Evolutionary conservation across 2,113 vertebrate species (phyloP).

Genomic region (Peromyscus californicus): DNA sequence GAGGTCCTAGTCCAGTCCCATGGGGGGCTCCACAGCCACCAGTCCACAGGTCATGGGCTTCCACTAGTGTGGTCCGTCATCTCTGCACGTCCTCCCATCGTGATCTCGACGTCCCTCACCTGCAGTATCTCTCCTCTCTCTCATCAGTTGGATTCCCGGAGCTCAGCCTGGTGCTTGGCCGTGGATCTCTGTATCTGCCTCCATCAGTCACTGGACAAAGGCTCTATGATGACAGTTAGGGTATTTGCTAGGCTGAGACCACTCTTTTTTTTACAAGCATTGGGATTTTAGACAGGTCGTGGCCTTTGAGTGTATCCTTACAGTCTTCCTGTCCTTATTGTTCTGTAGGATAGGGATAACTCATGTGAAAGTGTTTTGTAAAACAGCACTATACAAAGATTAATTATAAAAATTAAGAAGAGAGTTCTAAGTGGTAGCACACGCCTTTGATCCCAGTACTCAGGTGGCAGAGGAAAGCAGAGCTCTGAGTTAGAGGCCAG

Average conservation of each 20-base stretch:
- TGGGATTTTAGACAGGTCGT: background rate
- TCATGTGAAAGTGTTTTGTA: slow-evolving; percentile 47
- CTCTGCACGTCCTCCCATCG: too few species aligned
- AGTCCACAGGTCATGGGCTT: too few species aligned
- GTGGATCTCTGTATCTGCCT: too few species aligned
- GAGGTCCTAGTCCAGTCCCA: too few species aligned
- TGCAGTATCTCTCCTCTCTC: too few species aligned
- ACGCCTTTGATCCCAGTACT: background rate
- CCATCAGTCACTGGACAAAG: too few species aligned
- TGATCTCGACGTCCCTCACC: too few species aligned
- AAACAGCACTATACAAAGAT: slow-evolving; percentile 22
- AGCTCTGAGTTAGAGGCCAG: background rate
- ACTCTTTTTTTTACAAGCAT: background rate
- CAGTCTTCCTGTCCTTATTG: slow-evolving; percentile 16
- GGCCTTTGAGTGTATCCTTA: background rate
- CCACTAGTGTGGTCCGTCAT: too few species aligned
- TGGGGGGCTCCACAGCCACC: too few species aligned
- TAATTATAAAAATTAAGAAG: slow-evolving; percentile 49
- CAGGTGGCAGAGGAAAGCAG: background rate
- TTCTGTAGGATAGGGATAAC: slow-evolving; percentile 12
- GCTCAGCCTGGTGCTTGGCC: too few species aligned
- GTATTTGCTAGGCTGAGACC: background rate
- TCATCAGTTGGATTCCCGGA: too few species aligned
- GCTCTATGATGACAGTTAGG: too few species aligned
- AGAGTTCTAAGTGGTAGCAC: background rate